A percentile compares a stretch with the other conserved stretches of the same genome.
Conservation (phyloP, 92 coral and sea anemone genomes). For the Umimayanthus kanabou region DNA sequence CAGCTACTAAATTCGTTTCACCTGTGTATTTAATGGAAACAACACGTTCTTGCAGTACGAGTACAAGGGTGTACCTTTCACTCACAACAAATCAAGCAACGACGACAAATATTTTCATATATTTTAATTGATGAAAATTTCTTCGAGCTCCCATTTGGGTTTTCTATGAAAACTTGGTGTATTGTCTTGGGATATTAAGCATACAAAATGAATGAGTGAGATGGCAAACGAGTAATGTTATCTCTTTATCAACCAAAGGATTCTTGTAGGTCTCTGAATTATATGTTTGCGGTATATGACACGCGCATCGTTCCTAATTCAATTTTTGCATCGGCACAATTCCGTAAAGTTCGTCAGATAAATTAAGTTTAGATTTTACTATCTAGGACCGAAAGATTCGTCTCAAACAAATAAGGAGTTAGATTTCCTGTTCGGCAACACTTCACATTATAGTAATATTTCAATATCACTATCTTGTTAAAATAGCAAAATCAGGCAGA, state of each 20-base stretch:
- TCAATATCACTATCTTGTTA: neutral
- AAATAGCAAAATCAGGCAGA: neutral
- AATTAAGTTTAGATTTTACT: too few relatives aligned
- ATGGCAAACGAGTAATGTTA: conserved; percentile 9
- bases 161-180: neutral
- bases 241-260: neutral
- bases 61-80: neutral
- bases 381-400: neutral
- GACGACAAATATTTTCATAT: neutral
- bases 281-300: neutral
- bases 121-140: neutral
- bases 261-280: conserved; percentile 13
- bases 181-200: neutral
- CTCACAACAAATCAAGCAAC: neutral
- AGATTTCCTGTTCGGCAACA: neutral
- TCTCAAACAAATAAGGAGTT: neutral
- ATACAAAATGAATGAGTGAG: neutral
- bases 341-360: neutral
- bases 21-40: neutral
- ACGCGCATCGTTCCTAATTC: conserved; percentile 13
- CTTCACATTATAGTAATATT: too few relatives aligned
- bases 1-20: neutral
- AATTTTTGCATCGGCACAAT: neutral
- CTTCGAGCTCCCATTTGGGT: neutral
- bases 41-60: neutral